Evolutionary conservation across 1,140 invertebrate species (phyloP).

Genomic region (Apis cerana): DNA sequence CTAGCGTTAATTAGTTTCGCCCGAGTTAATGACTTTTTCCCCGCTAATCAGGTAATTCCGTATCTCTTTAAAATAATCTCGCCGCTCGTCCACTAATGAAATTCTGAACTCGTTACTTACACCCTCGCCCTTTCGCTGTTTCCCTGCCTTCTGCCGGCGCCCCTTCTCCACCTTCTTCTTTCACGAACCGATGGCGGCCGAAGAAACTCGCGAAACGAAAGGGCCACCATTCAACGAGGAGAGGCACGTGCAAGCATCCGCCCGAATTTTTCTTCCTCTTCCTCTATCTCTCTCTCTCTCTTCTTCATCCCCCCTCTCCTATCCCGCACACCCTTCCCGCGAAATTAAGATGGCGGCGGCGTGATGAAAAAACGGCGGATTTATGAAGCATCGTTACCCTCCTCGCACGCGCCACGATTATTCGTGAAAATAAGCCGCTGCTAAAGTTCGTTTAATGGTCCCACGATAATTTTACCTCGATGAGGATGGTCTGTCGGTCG

Average conservation of each 20-base stretch:
- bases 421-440: conserved; percentile 28
- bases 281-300: neutral
- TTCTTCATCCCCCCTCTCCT: neutral
- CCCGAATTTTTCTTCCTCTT: conserved; percentile 48
- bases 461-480: neutral
- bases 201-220: conserved; percentile 22
- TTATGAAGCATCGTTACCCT: conserved; percentile 37
- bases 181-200: conserved; percentile 25
- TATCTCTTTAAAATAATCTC: conserved; percentile 82
- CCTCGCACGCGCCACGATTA: conserved; percentile 46
- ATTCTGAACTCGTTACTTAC: conserved; percentile 82
- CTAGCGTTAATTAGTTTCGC: conserved; percentile 81
- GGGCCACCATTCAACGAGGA: conserved; percentile 2
- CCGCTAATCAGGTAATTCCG: conserved; percentile 82
- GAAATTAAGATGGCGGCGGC: conserved; percentile 31
- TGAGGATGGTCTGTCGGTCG: neutral
- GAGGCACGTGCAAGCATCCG: conserved; percentile 39
- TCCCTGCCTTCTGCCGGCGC: conserved; percentile 51
- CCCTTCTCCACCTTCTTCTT: conserved; percentile 14
- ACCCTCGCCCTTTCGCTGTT: conserved; percentile 70
- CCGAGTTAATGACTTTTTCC: conserved; percentile 82
- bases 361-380: conserved; percentile 39
- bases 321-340: neutral
- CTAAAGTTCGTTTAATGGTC: conserved; percentile 38
- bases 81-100: conserved; percentile 80